Conservation (phyloP, 2,113 vertebrate species). For the rat (Rattus norvegicus) region GRCr8 NC_086026.1:22112001-22112500, state of each 20-base stretch:
- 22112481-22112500: neutral
- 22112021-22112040: neutral
- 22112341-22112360: neutral
- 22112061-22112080: neutral
- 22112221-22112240: neutral
- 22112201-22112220: neutral
- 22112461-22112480: neutral
- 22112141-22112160: neutral
- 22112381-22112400: neutral
- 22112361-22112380: neutral
- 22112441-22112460: constrained; percentile 10
- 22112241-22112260: neutral
- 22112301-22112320: neutral
- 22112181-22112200: neutral
- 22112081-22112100: neutral
- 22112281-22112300: neutral
- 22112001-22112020: neutral
- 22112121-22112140: neutral
- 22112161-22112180: neutral
- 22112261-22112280: neutral
- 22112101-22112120: neutral
- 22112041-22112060: neutral
- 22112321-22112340: neutral
- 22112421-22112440: constrained; percentile 15
- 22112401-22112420: neutral